Base-by-base conservation (phyloP, 1,140 invertebrate species). In the Campoletis sonorensis region DNA sequence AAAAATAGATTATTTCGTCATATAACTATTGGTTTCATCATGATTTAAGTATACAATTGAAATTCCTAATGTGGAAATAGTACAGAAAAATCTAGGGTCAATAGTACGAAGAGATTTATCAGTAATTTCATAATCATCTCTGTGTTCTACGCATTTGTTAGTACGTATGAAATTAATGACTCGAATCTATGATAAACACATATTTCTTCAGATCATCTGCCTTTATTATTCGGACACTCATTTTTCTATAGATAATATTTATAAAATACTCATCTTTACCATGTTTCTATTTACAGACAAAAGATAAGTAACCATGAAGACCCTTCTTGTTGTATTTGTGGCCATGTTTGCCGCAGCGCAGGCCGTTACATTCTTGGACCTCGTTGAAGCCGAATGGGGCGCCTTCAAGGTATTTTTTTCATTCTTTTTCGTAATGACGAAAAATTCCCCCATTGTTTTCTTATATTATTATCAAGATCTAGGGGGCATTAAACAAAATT, bases 331-430 rank as follows among this genome's bases (percentile, higher is more conserved):
- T 16, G 81, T 93, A 40, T 85, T 94, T 23, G 76, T 91, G 77
- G 89, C 89, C 80, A 45, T 93, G 82, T 77, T 93, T 83, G 91
- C 92, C 79, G 87, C 90, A 23, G 87, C 87, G 11, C 92, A 94
- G 67, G 94, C 94, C 13, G 92, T 96, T 71, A 95, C 95, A 64
- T 95, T 95, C 86, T 92, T 94, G 77, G 95, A 96, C 85, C 91
- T 97, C 49, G 91, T 96, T 18, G 90, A 92, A 81, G 95, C 96
- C 90, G 95, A 97, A 92, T 97, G 96, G 96, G 91, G 92, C 21
- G 90, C 94, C 0, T 97, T 95, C 88, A 97, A 97, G 94, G 96
- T 96, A 93, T 92, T 0, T 21, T 72, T 72, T 49, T n/a, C 8
- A 15, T n/a, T 54, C n/a, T 23, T 78, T 5, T 54, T 7, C n/a